Evolutionary conservation across 2,888 invertebrate species (phyloP).

Genomic region (Apamea sordens): DNA sequence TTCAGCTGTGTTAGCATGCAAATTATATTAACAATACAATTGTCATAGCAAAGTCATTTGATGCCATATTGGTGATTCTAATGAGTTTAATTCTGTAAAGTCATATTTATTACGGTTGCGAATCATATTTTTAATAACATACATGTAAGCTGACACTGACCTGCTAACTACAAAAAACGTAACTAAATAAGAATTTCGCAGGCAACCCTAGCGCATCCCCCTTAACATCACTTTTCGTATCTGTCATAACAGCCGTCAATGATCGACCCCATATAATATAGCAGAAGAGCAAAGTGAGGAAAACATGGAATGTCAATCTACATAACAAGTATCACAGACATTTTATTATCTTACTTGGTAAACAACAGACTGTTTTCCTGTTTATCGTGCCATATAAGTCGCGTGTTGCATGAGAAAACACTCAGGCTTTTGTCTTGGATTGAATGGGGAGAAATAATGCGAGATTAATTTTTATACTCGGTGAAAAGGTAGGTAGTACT

Average conservation of each 20-base stretch:
- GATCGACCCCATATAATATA: not conserved
- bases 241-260: constrained; percentile 8
- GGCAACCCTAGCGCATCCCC: no score
- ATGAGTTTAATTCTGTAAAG: no score
- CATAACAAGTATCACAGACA: constrained; percentile 25
- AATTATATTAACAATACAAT: no score
- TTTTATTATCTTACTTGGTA: constrained; percentile 43
- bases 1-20: no score
- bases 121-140: no score
- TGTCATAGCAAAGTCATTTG: no score
- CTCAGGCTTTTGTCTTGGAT: constrained; percentile 41
- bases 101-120: no score
- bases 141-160: no score
- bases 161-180: no score
- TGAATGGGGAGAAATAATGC: constrained; percentile 19
- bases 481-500: not conserved
- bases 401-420: constrained; percentile 39
- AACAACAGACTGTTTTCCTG: constrained; percentile 39
- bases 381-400: constrained; percentile 36
- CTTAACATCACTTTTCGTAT: not conserved
- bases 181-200: no score
- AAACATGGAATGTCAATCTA: constrained; percentile 46
- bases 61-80: no score
- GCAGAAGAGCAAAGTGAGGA: not conserved
- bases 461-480: constrained; percentile 36